These are phyloP conservation scores for Osmerus mordax DNA, from an alignment of 2,113 vertebrate species.

Conservation along the genomic window DNA sequence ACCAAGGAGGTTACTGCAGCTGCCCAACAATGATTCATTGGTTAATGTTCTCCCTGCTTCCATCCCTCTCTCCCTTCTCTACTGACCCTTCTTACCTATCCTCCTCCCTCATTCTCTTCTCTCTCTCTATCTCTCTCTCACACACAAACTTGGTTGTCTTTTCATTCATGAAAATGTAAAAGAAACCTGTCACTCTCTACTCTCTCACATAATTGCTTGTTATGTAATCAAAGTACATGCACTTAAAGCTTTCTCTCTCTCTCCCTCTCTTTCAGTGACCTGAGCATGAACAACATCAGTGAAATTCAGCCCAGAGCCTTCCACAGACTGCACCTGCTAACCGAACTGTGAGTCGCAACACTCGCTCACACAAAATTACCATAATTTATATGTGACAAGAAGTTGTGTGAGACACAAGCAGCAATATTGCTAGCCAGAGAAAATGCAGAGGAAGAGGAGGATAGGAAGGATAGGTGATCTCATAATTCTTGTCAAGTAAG, in stretches of 20 bases:
- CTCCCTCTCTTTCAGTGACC: conserved; percentile 73
- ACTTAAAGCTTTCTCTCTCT: conserved; percentile 10
- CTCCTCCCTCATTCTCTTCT: conserved; percentile 40
- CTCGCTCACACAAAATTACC: neutral
- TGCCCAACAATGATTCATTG: conserved; percentile 72
- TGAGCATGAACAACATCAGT: conserved; percentile 98
- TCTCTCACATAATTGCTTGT: neutral
- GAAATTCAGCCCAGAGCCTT: conserved; percentile 79
- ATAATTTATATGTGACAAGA: neutral
- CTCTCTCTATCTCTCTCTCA: conserved; percentile 52
- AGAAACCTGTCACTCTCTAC: conserved; percentile 4
- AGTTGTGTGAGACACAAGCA: no score
- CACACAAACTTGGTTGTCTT: neutral
- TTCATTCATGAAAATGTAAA: neutral
- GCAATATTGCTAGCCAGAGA: no score
- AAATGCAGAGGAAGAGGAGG: no score
- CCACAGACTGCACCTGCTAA: conserved; percentile 83
- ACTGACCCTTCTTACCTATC: conserved; percentile 27
- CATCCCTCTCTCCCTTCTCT: conserved; percentile 39
- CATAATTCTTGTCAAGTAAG: no score
- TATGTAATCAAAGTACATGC: no score
- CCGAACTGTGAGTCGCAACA: conserved; percentile 87
- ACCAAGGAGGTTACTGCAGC: conserved; percentile 71
- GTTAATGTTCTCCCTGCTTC: conserved; percentile 63
- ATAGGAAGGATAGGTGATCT: no score